Conservation (phyloP, 2,888 invertebrate species). For the Rhamnusium bicolor region DNA sequence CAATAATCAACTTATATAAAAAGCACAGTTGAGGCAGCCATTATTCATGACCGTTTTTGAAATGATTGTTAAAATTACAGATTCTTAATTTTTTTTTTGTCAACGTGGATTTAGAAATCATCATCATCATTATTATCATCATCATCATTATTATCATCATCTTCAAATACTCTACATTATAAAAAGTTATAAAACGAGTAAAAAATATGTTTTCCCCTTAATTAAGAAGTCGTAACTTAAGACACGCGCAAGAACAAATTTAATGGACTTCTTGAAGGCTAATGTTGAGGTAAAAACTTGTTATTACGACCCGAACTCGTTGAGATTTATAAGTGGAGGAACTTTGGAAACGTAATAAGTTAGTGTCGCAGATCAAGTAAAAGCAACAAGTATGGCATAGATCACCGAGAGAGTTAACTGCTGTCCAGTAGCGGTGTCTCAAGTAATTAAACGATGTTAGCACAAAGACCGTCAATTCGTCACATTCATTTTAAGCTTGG, state of each 20-base stretch:
- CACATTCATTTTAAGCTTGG: slow-evolving; percentile 32
- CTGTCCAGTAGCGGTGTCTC: slow-evolving; percentile 46
- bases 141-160: too few species aligned
- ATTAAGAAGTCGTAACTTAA: background rate
- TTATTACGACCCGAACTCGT: slow-evolving; percentile 41
- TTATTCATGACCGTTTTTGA: too few species aligned
- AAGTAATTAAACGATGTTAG: slow-evolving; percentile 52
- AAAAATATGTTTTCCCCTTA: too few species aligned
- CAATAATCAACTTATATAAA: too few species aligned
- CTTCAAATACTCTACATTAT: too few species aligned
- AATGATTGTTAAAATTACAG: too few species aligned
- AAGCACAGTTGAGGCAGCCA: too few species aligned
- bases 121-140: too few species aligned
- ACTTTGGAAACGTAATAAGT: slow-evolving; percentile 43
- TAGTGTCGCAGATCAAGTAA: slow-evolving; percentile 35
- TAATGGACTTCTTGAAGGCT: slow-evolving; percentile 20
- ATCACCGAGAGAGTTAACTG: slow-evolving; percentile 16
- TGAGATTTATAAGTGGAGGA: slow-evolving; percentile 43
- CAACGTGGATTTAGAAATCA: too few species aligned
- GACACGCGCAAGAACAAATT: slow-evolving; percentile 13
- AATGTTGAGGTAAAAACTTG: slow-evolving; percentile 33
- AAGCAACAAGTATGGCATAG: slow-evolving; percentile 47
- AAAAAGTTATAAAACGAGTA: background rate
- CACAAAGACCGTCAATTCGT: slow-evolving; percentile 52
- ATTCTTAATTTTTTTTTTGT: too few species aligned